Evolutionary conservation across 2,113 vertebrate species (phyloP).

Genomic region (Oriolus oriolus): DNA sequence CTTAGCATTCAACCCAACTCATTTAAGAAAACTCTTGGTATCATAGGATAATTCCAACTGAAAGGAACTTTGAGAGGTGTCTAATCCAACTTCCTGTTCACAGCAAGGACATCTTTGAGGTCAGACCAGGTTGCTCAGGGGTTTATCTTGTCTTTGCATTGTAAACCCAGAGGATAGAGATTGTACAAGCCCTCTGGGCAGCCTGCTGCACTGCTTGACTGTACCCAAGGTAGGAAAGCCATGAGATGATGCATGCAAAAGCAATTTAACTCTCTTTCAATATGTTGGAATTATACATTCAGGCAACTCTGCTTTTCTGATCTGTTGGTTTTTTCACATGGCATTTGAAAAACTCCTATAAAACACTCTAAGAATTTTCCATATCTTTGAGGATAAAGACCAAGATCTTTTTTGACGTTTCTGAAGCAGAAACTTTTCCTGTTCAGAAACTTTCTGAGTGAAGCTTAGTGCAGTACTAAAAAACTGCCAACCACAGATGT

Average conservation of each 20-base stretch:
- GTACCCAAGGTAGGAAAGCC: neutral
- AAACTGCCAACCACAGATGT: neutral
- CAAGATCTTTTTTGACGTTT: neutral
- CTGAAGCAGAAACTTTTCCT: neutral
- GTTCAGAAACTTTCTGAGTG: neutral
- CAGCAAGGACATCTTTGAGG: neutral
- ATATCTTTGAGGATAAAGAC: neutral
- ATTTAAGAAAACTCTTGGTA: neutral
- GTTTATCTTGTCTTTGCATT: neutral
- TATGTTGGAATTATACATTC: neutral
- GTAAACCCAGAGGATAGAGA: rapidly evolving
- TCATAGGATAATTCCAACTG: neutral
- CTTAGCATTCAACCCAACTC: neutral
- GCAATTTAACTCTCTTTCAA: neutral
- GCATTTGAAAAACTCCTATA: neutral
- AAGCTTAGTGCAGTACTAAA: neutral
- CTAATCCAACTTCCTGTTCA: neutral
- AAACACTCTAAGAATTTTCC: neutral
- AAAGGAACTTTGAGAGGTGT: neutral
- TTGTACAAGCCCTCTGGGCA: neutral
- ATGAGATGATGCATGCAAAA: rapidly evolving
- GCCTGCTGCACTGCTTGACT: neutral
- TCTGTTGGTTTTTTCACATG: neutral
- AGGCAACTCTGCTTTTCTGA: neutral
- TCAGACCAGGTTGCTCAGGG: neutral